phyloP scores from a whole-genome alignment of 2,113 vertebrate genomes.

The Saccopteryx bilineata region DNA sequence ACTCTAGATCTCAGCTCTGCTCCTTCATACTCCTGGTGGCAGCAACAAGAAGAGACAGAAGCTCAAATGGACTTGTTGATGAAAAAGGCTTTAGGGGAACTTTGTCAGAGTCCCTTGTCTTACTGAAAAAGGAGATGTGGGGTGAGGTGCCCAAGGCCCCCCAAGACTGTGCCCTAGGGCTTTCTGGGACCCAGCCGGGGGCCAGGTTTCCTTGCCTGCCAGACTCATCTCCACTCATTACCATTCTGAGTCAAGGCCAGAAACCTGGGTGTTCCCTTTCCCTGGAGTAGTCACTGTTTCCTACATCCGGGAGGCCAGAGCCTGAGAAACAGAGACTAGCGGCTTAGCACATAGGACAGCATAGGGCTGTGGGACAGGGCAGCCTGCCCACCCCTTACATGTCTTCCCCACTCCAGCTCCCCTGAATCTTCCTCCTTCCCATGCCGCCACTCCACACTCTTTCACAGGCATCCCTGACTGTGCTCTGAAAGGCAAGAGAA shows the following conservation, averaged over 20 bases:
- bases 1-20: not conserved
- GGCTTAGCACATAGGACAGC: not conserved
- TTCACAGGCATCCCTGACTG: not conserved
- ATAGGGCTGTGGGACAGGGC: fast-evolving
- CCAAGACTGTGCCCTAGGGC: not conserved
- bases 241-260: not conserved
- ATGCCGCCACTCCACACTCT: not conserved
- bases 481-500: not conserved
- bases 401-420: not conserved
- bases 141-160: not conserved
- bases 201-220: not conserved
- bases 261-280: not conserved
- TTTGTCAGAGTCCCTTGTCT: not conserved
- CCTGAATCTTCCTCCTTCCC: not conserved
- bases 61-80: not conserved
- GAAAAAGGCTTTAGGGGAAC: not conserved
- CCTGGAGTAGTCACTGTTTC: not conserved
- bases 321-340: not conserved
- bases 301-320: not conserved
- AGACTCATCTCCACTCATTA: not conserved
- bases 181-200: not conserved
- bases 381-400: not conserved
- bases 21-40: not conserved
- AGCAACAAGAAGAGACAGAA: not conserved
- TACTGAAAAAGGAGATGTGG: not conserved